Percentiles rank a stretch among this genome's conserved stretches.
Evolutionary conservation across 2,113 vertebrate species (phyloP).

Genomic region (Rhinopomastus cyanomelas): DNA sequence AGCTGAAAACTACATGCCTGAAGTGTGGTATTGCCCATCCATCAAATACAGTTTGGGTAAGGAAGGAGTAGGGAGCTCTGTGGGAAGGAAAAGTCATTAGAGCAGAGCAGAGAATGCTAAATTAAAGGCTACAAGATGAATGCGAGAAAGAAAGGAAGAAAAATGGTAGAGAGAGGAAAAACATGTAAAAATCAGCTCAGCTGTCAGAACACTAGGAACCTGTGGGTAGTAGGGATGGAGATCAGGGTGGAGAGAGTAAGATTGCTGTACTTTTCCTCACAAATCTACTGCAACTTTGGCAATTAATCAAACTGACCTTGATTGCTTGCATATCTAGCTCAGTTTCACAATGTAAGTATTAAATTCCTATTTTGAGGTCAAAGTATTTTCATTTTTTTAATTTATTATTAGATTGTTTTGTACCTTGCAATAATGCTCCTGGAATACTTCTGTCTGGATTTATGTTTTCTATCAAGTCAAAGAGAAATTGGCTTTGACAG

Average conservation of each 20-base stretch:
- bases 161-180: neutral
- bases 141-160: neutral
- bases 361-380: neutral
- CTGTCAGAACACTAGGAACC: neutral
- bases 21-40: neutral
- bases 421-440: neutral
- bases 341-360: neutral
- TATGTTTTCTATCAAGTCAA: neutral
- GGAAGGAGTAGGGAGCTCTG: fast-evolving
- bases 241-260: neutral
- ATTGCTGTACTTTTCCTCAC: neutral
- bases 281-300: neutral
- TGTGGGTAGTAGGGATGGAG: neutral
- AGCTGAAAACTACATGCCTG: neutral
- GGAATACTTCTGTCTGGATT: neutral
- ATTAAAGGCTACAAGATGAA: neutral
- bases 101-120: neutral
- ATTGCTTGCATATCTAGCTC: neutral
- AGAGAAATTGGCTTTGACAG: neutral
- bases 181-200: fast-evolving
- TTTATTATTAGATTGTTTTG: neutral
- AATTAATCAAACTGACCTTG: neutral
- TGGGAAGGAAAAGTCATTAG: neutral
- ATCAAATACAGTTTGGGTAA: neutral
- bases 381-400: neutral